Evolutionary conservation across 2,888 invertebrate species (phyloP).

Genomic region (Ceraclea dissimilis): DNA sequence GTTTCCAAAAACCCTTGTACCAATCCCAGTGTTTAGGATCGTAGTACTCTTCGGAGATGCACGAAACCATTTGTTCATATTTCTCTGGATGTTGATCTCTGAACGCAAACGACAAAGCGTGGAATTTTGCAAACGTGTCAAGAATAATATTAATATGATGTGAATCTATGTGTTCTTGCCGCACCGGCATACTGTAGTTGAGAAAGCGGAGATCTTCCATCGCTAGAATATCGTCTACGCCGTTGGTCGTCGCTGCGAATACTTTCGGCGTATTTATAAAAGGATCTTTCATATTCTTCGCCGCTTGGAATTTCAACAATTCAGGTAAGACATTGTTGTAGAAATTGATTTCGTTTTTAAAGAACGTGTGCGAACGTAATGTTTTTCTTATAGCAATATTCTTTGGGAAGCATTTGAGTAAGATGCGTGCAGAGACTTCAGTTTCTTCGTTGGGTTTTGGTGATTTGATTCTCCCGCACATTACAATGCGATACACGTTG

Average conservation of each 20-base stretch:
- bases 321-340: slow-evolving; percentile 48
- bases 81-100: slow-evolving; percentile 46
- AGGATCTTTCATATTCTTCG: slow-evolving; percentile 38
- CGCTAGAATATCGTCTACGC: slow-evolving; percentile 48
- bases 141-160: slow-evolving; percentile 45
- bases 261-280: slow-evolving; percentile 46
- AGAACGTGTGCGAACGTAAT: slow-evolving; percentile 59
- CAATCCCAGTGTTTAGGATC: slow-evolving; percentile 46
- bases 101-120: slow-evolving; percentile 53
- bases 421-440: slow-evolving; percentile 41
- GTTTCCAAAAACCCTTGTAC: slow-evolving; percentile 49
- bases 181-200: slow-evolving; percentile 38
- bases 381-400: slow-evolving; percentile 55
- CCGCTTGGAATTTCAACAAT: slow-evolving; percentile 40
- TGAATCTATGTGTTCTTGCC: slow-evolving; percentile 46
- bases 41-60: slow-evolving; percentile 52
- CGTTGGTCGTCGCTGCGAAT: slow-evolving; percentile 43
- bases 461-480: slow-evolving; percentile 37
- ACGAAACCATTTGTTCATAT: slow-evolving; percentile 38
- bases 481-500: slow-evolving; percentile 51
- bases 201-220: slow-evolving; percentile 47
- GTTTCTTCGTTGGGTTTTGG: slow-evolving; percentile 29
- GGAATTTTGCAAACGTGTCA: slow-evolving; percentile 49
- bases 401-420: slow-evolving; percentile 61
- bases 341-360: slow-evolving; percentile 61